Conservation (phyloP, 2,888 invertebrate species). For the Monoplex corrugatus region DNA sequence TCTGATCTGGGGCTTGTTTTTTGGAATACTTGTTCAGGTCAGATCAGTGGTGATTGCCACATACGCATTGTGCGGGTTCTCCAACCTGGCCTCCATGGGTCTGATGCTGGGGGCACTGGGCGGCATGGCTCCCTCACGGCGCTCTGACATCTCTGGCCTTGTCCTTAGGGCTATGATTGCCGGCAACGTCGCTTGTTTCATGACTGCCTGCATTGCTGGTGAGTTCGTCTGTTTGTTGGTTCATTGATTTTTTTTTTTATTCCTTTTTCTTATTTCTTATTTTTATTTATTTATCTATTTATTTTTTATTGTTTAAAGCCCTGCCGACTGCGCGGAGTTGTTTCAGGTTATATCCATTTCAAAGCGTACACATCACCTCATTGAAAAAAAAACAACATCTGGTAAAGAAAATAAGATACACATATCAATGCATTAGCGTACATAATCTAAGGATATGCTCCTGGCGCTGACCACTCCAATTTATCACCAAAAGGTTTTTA, state of each 20-base stretch:
- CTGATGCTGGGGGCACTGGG: slow-evolving; percentile 74
- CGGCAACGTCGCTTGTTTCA: slow-evolving; percentile 80
- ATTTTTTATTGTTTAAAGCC: no score
- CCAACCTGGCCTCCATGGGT: slow-evolving; percentile 77
- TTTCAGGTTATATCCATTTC: no score
- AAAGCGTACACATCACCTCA: no score
- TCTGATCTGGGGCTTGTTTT: no score
- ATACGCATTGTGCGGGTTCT: slow-evolving; percentile 79
- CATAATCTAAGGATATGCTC: no score
- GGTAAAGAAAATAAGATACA: no score
- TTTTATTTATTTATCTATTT: background rate
- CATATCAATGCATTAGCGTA: no score
- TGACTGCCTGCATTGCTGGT: slow-evolving; percentile 81
- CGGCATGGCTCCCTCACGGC: slow-evolving; percentile 75
- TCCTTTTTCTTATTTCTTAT: background rate
- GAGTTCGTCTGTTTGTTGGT: slow-evolving; percentile 34
- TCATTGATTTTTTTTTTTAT: background rate
- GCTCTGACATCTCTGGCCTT: slow-evolving; percentile 68
- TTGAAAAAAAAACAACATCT: no score
- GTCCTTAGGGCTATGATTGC: slow-evolving; percentile 80
- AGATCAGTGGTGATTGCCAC: slow-evolving; percentile 75
- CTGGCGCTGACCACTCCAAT: no score
- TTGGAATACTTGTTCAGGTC: slow-evolving; percentile 64
- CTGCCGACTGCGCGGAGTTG: no score
- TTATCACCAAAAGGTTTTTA: no score